phyloP scores from a whole-genome alignment of 2,888 invertebrate species.

The Nemotelus pantherinus region DNA sequence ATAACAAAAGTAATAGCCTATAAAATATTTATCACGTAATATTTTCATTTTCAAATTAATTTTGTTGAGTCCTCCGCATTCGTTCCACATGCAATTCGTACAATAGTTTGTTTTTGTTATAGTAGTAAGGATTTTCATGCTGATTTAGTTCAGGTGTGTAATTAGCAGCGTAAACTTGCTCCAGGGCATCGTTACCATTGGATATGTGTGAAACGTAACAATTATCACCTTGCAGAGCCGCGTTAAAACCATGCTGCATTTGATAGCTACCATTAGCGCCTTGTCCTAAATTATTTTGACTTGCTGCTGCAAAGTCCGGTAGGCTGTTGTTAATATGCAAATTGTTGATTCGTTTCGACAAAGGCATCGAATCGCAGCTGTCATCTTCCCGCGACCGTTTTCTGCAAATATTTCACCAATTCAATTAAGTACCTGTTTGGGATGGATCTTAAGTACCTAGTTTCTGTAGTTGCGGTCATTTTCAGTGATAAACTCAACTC shows the following conservation, averaged over 20 bases:
- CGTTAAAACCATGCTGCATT: background rate
- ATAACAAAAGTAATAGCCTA: conserved; percentile 5
- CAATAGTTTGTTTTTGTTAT: conserved; percentile 83
- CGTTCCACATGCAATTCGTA: conserved; percentile 86
- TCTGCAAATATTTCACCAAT: conserved; percentile 65
- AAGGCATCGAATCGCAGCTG: conserved; percentile 82
- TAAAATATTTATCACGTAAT: background rate
- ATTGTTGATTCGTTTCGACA: conserved; percentile 91
- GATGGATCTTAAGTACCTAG: conserved; percentile 17
- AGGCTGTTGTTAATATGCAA: conserved; percentile 77
- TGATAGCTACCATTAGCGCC: background rate
- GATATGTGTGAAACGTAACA: conserved; percentile 34
- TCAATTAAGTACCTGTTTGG: too few species aligned
- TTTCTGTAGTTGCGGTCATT: conserved; percentile 44
- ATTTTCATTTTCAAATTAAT: conserved; percentile 19
- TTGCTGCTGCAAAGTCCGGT: background rate
- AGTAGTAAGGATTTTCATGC: conserved; percentile 85
- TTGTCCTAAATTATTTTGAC: background rate
- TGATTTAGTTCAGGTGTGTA: conserved; percentile 83
- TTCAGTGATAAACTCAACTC: background rate
- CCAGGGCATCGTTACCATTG: conserved; percentile 36
- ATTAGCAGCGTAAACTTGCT: conserved; percentile 49
- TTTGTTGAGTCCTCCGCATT: conserved; percentile 69
- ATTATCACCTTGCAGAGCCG: background rate
- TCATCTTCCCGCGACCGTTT: conserved; percentile 83